Percentiles rank a stretch among this genome's conserved stretches.
phyloP scores from a whole-genome alignment of 2,888 invertebrate species.

The Clusia tigrina region DNA sequence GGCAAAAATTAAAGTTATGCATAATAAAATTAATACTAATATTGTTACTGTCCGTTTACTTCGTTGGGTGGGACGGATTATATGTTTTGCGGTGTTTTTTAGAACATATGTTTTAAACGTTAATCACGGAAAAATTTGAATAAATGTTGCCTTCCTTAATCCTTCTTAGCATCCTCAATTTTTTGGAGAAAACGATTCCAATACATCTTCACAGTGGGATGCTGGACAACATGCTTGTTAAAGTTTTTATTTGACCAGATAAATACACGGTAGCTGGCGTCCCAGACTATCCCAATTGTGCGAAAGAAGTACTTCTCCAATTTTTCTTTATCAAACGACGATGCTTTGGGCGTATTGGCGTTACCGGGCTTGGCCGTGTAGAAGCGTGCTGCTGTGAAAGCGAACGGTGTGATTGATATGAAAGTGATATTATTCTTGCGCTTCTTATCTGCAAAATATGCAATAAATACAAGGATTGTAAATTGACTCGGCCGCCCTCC shows the following conservation, averaged over 20 bases:
- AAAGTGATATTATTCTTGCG: constrained; percentile 2
- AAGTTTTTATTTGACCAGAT: constrained; percentile 40
- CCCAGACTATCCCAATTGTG: constrained; percentile 52
- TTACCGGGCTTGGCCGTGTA: too few relatives aligned
- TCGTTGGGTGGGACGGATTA: too few relatives aligned
- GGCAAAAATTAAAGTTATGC: too few relatives aligned
- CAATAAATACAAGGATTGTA: too few relatives aligned
- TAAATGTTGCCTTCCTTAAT: too few relatives aligned
- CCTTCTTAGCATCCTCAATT: constrained; percentile 52
- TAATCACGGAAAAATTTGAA: too few relatives aligned
- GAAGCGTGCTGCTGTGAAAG: constrained; percentile 17
- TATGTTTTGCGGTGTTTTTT: too few relatives aligned
- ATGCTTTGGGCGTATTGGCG: constrained; percentile 1
- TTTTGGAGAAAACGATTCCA: constrained; percentile 53
- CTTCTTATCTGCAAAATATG: too few relatives aligned
- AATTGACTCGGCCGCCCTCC: too few relatives aligned
- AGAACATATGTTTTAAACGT: too few relatives aligned
- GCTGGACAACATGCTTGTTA: constrained; percentile 43
- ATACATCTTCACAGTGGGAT: constrained; percentile 42
- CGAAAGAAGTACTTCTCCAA: constrained; percentile 55
- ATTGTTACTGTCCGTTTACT: too few relatives aligned
- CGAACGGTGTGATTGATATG: constrained; percentile 8
- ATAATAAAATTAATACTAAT: too few relatives aligned
- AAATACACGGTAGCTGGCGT: constrained; percentile 42
- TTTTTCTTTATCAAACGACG: constrained; percentile 52